Conservation (phyloP, 2,888 invertebrate species). For the Stenoptilia bipunctidactyla region DNA sequence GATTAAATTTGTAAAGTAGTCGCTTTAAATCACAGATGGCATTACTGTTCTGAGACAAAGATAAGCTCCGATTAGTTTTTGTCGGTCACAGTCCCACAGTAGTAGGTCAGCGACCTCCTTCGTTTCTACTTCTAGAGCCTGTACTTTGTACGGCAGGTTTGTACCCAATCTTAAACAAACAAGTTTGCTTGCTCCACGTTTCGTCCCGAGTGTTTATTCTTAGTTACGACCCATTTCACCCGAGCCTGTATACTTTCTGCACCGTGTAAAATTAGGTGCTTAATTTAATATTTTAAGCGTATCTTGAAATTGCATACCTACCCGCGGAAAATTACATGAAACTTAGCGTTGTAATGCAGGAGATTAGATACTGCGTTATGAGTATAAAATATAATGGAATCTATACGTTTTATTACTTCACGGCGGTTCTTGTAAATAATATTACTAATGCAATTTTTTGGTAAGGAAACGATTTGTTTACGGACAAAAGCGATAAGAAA, state of each 20-base stretch:
- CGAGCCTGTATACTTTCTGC: background rate
- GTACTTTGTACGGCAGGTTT: conserved; percentile 31
- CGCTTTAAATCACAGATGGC: too few species aligned
- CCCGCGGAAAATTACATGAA: background rate
- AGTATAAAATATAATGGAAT: too few species aligned
- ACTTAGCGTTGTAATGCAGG: background rate
- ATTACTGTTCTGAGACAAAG: background rate
- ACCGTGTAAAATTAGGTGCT: conserved; percentile 19
- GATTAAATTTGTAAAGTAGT: too few species aligned
- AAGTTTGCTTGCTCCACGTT: conserved; percentile 27
- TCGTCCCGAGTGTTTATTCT: conserved; percentile 39
- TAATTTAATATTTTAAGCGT: conserved; percentile 21
- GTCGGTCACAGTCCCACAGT: background rate
- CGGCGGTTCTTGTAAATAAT: too few species aligned
- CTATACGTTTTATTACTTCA: too few species aligned
- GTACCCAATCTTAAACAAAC: conserved; percentile 48
- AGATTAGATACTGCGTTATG: too few species aligned
- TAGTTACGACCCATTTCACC: conserved; percentile 41
- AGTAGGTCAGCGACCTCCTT: background rate
- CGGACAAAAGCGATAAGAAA: too few species aligned
- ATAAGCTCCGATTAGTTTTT: background rate
- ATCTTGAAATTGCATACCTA: conserved; percentile 8
- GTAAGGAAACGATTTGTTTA: too few species aligned
- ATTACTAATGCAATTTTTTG: too few species aligned
- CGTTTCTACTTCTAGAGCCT: background rate